A percentile compares a stretch with the other conserved stretches of the same genome.
Conservation (phyloP, 1,140 invertebrate genomes). For the Zaprionus ornatus region DNA sequence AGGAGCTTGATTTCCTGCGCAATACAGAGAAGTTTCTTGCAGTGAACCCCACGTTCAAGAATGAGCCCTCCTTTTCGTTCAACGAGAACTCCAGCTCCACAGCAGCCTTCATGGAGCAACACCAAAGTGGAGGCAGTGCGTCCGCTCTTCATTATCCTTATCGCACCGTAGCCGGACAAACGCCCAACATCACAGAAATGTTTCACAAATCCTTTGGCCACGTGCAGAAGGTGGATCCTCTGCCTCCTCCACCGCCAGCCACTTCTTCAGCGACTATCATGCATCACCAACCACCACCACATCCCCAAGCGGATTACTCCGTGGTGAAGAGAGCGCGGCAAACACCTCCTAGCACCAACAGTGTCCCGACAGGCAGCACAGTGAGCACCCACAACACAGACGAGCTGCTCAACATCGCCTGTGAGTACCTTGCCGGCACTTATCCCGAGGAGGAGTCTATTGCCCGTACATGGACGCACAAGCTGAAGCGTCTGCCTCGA, state of each 20-base stretch:
- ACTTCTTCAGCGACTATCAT: conserved; percentile 24
- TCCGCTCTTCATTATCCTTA: conserved; percentile 50
- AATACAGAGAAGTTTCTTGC: conserved; percentile 79
- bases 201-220: conserved; percentile 79
- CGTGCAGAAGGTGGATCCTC: conserved; percentile 46
- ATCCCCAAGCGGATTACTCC: conserved; percentile 17
- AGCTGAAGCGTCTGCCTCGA: conserved; percentile 68
- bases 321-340: conserved; percentile 47
- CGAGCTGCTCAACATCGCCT: conserved; percentile 77
- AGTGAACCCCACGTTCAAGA: conserved; percentile 70
- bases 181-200: conserved; percentile 76
- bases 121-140: conserved; percentile 9
- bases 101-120: conserved; percentile 60
- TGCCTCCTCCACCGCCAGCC: conserved; percentile 48
- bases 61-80: conserved; percentile 62
- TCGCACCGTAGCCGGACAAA: conserved; percentile 41
- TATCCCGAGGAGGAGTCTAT: conserved; percentile 81
- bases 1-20: conserved; percentile 74
- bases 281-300: conserved; percentile 35
- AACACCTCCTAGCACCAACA: conserved; percentile 43
- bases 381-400: conserved; percentile 58
- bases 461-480: conserved; percentile 75
- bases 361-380: conserved; percentile 4
- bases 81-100: conserved; percentile 67
- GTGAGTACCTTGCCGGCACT: conserved; percentile 69